Evolutionary conservation across 1,140 invertebrate genomes (phyloP).

Genomic region (Caenorhabditis briggsae): DNA sequence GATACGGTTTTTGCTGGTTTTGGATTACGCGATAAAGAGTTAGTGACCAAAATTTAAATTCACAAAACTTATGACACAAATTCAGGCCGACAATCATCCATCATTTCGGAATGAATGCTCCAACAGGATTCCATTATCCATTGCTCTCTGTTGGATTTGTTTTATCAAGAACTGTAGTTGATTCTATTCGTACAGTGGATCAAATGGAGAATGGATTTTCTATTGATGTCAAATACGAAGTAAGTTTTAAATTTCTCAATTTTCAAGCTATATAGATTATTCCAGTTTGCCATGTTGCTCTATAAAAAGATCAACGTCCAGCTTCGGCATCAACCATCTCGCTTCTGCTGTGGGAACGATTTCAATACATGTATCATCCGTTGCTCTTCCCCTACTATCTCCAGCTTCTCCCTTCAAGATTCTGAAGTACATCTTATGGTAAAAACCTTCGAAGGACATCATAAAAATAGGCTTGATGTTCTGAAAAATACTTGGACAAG

Average conservation of each 20-base stretch:
- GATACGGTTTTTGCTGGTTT: constrained; percentile 58
- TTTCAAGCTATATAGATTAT: background rate
- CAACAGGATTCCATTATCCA: constrained; percentile 61
- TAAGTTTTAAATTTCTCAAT: constrained; percentile 48
- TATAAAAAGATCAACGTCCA: background rate
- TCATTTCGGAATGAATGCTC: constrained; percentile 60
- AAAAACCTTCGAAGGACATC: constrained; percentile 62
- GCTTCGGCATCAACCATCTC: background rate
- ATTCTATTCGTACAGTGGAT: background rate
- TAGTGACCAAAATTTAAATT: background rate
- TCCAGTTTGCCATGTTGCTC: constrained; percentile 12
- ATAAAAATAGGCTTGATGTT: constrained; percentile 45
- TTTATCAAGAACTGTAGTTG: constrained; percentile 27
- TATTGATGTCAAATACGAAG: constrained; percentile 65
- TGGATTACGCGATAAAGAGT: constrained; percentile 60
- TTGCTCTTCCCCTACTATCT: background rate
- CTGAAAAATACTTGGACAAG: constrained; percentile 47
- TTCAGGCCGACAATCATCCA: constrained; percentile 68
- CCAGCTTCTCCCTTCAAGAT: background rate
- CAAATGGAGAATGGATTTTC: constrained; percentile 29
- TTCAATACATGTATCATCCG: background rate
- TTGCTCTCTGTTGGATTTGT: constrained; percentile 63
- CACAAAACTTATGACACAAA: background rate
- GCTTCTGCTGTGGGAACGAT: background rate
- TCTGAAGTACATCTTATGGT: constrained; percentile 53